Percentiles rank a stretch among this genome's conserved stretches.
phyloP scores from a whole-genome alignment of 92 coral and sea anemone genomes.

The Phenganax stokvisi region DNA sequence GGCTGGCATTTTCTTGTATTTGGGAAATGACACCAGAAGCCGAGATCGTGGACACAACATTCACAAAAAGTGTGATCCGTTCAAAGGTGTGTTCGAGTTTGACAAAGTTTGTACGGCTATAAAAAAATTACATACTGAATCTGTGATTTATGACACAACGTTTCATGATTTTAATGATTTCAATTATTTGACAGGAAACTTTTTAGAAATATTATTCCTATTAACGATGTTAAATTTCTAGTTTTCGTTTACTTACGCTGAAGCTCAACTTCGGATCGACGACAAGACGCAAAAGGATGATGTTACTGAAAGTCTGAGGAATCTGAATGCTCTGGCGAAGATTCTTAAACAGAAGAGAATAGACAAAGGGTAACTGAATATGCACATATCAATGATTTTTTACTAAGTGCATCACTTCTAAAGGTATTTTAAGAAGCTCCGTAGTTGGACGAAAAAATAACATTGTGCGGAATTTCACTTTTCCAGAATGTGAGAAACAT shows the following conservation, averaged over 20 bases:
- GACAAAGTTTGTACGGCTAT: neutral
- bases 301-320: conserved; percentile 64
- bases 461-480: too few relatives aligned
- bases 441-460: neutral
- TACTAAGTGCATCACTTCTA: too few relatives aligned
- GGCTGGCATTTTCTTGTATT: conserved; percentile 90
- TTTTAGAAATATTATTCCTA: neutral
- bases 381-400: neutral
- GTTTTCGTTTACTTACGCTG: conserved; percentile 90
- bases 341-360: conserved; percentile 70
- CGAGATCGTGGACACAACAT: conserved; percentile 67
- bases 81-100: conserved; percentile 54
- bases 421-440: too few relatives aligned
- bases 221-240: conserved; percentile 5
- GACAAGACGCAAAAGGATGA: conserved; percentile 76
- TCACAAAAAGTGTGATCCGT: conserved; percentile 79
- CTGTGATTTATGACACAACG: too few relatives aligned
- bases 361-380: conserved; percentile 65
- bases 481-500: too few relatives aligned
- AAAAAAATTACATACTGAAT: too few relatives aligned
- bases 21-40: conserved; percentile 93
- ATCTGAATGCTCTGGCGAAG: conserved; percentile 83
- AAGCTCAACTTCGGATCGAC: conserved; percentile 94
- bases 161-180: too few relatives aligned
- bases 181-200: too few relatives aligned